Evolutionary conservation across 2,113 vertebrate species (phyloP).

Genomic region (Macaca mulatta): DNA sequence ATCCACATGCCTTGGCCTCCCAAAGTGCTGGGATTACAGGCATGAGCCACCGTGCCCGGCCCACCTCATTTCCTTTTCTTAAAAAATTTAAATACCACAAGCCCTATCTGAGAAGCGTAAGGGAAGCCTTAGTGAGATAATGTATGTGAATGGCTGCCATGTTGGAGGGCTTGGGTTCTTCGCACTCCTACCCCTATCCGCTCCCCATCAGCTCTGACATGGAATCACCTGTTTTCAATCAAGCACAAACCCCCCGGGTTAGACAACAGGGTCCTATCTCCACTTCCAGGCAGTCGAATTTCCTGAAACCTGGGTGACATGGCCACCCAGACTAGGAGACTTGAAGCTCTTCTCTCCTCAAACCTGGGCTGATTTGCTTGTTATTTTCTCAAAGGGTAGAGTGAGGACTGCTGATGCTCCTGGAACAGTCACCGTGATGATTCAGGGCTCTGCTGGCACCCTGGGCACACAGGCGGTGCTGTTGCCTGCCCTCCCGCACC

Average conservation of each 20-base stretch:
- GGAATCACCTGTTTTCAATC: neutral
- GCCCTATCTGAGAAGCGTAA: neutral
- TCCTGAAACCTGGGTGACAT: neutral
- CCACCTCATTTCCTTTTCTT: neutral
- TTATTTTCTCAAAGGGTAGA: neutral
- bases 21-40: too few species aligned
- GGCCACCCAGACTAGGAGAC: neutral
- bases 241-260: rapidly evolving
- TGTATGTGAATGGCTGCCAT: too few species aligned
- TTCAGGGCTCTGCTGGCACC: neutral
- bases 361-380: neutral
- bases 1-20: too few species aligned
- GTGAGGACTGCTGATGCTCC: neutral
- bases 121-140: neutral
- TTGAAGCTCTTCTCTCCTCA: neutral
- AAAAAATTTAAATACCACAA: neutral
- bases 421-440: neutral
- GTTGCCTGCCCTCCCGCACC: neutral
- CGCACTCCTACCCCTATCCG: rapidly evolving
- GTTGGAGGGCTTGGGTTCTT: neutral
- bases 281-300: neutral
- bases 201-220: rapidly evolving
- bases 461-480: neutral
- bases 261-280: neutral
- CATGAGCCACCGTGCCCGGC: too few species aligned